Evolutionary conservation across 2,797 vertebrate species (phyloP).

Genomic region (Acrocephalus scirpaceus): DNA sequence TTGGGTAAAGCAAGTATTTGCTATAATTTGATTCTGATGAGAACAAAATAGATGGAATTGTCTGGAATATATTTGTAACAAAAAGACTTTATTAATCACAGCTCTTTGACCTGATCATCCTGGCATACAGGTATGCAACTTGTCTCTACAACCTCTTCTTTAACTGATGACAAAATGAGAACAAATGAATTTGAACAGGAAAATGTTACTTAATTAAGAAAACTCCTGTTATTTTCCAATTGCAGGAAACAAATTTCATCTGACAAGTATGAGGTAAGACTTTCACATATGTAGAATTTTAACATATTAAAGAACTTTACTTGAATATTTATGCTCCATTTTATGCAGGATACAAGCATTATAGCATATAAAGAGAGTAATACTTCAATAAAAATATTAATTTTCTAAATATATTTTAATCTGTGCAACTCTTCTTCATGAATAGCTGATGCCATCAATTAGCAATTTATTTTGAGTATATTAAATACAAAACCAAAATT

Average conservation of each 20-base stretch:
- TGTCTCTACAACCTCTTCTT: background rate
- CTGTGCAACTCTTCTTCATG: background rate
- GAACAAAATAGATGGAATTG: slow-evolving; percentile 29
- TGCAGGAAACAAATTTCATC: background rate
- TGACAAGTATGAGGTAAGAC: background rate
- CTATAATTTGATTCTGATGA: slow-evolving; percentile 47
- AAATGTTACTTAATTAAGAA: background rate
- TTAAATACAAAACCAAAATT: background rate
- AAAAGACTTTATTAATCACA: background rate
- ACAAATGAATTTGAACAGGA: background rate
- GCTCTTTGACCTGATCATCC: background rate
- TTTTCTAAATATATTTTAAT: background rate
- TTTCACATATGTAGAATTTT: background rate
- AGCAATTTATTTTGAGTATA: background rate
- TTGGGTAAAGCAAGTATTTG: slow-evolving; percentile 15
- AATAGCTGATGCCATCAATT: background rate
- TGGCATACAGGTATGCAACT: background rate
- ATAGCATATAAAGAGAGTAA: background rate
- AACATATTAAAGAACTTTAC: background rate
- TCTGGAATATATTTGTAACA: slow-evolving; percentile 15
- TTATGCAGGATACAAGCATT: background rate
- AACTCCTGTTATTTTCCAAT: background rate
- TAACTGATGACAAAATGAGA: background rate
- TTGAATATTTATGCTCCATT: background rate
- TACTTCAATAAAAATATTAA: background rate